Conservation (phyloP, 2,797 vertebrate genomes). For the Sebastes variabilis region DNA sequence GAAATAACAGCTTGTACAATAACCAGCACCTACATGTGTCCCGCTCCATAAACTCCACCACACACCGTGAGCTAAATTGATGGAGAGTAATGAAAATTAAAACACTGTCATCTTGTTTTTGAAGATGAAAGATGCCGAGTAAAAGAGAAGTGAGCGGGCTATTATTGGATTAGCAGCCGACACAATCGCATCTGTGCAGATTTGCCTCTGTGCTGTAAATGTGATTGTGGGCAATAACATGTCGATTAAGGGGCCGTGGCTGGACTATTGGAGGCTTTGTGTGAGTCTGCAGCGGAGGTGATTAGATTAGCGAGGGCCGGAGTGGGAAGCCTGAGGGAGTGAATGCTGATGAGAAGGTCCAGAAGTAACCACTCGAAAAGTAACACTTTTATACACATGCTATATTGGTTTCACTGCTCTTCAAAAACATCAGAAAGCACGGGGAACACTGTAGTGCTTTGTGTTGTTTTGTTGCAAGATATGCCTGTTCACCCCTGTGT, state of each 20-base stretch:
- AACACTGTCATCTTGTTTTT: constrained; percentile 88
- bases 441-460: too few species aligned
- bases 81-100: constrained; percentile 78
- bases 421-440: background rate
- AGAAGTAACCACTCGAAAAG: constrained; percentile 47
- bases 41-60: constrained; percentile 70
- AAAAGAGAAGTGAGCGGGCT: constrained; percentile 82
- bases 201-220: constrained; percentile 94
- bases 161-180: constrained; percentile 90
- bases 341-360: constrained; percentile 73
- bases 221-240: constrained; percentile 96
- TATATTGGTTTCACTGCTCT: constrained; percentile 18
- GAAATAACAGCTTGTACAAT: constrained; percentile 75
- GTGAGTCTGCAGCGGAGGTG: constrained; percentile 91
- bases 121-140: constrained; percentile 86
- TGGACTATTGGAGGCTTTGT: constrained; percentile 90
- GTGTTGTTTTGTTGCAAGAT: background rate
- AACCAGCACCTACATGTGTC: constrained; percentile 79
- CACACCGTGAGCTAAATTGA: constrained; percentile 66
- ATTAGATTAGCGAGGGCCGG: constrained; percentile 86
- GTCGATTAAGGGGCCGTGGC: constrained; percentile 90
- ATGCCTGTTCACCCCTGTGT: background rate
- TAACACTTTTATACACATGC: constrained; percentile 27
- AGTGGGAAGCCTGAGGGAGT: constrained; percentile 67
- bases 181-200: constrained; percentile 96